Conservation (phyloP, 1,140 invertebrate species). For the Danaus melanippus region DNA sequence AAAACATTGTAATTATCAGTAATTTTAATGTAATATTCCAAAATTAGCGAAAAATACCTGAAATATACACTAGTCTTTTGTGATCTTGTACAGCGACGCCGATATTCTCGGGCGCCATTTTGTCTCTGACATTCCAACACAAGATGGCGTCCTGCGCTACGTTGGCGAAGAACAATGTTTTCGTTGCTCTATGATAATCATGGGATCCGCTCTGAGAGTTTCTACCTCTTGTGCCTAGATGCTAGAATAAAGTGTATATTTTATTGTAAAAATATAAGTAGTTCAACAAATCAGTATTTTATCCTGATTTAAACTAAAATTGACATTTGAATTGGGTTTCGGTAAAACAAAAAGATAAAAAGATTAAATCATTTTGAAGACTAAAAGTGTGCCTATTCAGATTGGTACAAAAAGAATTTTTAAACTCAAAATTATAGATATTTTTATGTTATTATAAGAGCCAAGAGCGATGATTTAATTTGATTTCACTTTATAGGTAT, state of each 20-base stretch:
- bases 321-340: too few species aligned
- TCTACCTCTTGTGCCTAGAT: slow-evolving; percentile 74
- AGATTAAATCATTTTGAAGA: too few species aligned
- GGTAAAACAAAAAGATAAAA: too few species aligned
- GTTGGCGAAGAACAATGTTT: slow-evolving; percentile 77
- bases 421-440: too few species aligned
- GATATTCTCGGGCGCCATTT: slow-evolving; percentile 73
- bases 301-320: too few species aligned
- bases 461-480: too few species aligned
- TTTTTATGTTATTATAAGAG: too few species aligned
- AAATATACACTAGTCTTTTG: slow-evolving; percentile 77
- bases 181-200: slow-evolving; percentile 72
- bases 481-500: too few species aligned
- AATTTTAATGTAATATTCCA: neutral
- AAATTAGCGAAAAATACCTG: slow-evolving; percentile 47
- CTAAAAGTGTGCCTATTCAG: too few species aligned
- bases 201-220: slow-evolving; percentile 77
- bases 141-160: slow-evolving; percentile 77
- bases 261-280: too few species aligned
- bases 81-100: slow-evolving; percentile 74
- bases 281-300: too few species aligned
- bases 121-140: slow-evolving; percentile 78
- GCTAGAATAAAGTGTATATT: slow-evolving; percentile 33
- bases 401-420: too few species aligned
- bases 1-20: neutral